Base-by-base conservation (phyloP, 2,888 invertebrate species). In the Fragum sueziense region DNA sequence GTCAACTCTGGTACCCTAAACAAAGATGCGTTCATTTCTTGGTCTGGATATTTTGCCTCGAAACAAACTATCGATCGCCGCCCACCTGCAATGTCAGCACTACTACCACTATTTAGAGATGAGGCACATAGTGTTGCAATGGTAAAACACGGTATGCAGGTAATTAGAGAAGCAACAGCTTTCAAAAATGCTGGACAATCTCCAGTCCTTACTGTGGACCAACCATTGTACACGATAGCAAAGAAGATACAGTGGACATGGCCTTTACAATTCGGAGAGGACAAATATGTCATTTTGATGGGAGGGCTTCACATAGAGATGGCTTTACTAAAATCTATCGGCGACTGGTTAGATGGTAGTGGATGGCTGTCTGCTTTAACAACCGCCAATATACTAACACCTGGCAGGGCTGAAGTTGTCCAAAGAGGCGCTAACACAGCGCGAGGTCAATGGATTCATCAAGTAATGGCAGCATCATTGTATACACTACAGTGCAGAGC, bases 221-320 rank as follows among this genome's bases (percentile, higher is more conserved):
- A 87, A 54, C 87, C 86, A 61, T 33, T 88, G 0, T 88, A 70
- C 17, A 17, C 17, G 11, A 41, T 80, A 20, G 85, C 84, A n/a
- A 87, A 86, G 57, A 54, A 84, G 61, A 74, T 87, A 9, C 87
- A 88, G 51, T 77, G 72, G 77, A 52, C 47, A 20, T 72, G 72
- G 61, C 72, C 77, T 9, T 70, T 87, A 0, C 33, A 59, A n/a
- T 82, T 85, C 76, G 88, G 87, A 17, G 88, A 90, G 54, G 84
- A 87, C 17, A 82, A 84, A 34, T 76, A 80, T 70, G 82, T 90
- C 9, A 73, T 90, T 6, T 84, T 90, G 84, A 74, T 91, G 51
- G 89, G 89, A 17, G 89, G 90, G 27, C 76, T 91, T 37, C 90
- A 91, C 72, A 88, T 85, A 65, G 88, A 90, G 69, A 84, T 89